Evolutionary conservation across 2,888 invertebrate species (phyloP).

Genomic region (Leptopterna dolabrata): DNA sequence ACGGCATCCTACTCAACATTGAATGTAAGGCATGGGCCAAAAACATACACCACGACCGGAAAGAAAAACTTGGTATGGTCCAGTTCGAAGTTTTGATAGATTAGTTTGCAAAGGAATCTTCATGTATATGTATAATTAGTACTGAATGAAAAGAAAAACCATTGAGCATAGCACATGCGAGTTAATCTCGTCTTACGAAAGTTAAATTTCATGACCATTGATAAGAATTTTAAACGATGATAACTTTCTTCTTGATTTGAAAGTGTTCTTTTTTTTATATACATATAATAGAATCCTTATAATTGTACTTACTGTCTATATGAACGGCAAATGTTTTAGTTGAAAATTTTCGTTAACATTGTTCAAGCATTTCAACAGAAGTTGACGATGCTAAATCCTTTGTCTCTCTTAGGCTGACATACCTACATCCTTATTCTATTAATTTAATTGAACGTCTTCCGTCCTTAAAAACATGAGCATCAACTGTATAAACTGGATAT

Average conservation of each 20-base stretch:
- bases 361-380: neutral
- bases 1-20: slow-evolving; percentile 68
- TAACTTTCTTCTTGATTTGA: neutral
- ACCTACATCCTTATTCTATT: no score
- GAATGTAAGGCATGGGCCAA: slow-evolving; percentile 69
- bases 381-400: neutral
- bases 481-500: neutral
- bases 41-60: slow-evolving; percentile 68
- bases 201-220: neutral
- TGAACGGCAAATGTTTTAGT: neutral
- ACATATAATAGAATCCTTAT: no score
- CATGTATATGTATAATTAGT: neutral
- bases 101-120: slow-evolving; percentile 62
- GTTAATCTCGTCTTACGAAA: neutral
- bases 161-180: neutral
- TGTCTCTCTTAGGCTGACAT: neutral
- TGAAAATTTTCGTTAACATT: neutral
- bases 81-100: slow-evolving; percentile 70
- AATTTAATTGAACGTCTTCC: neutral
- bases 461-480: neutral
- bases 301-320: no score
- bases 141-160: neutral
- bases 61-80: slow-evolving; percentile 68
- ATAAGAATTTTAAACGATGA: neutral
- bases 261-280: neutral